Evolutionary conservation across 2,797 vertebrate genomes (phyloP).

Genomic region (Cossypha polioptera): DNA sequence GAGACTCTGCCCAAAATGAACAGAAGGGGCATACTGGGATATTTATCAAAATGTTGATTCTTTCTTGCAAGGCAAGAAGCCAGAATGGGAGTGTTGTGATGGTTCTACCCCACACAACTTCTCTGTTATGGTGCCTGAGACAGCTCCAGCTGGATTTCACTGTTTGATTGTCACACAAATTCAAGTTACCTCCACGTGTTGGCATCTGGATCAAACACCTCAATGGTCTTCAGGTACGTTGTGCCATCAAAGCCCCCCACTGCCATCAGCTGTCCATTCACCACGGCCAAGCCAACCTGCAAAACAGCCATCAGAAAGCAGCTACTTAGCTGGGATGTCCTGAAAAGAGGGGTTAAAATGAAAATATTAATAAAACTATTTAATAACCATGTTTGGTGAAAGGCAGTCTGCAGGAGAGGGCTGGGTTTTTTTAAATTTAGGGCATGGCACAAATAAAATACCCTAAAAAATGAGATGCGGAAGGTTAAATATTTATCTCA

Average conservation of each 20-base stretch:
- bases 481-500: neutral
- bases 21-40: neutral
- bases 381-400: neutral
- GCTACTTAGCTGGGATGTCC: neutral
- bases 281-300: slow-evolving; percentile 95
- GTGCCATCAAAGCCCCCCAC: slow-evolving; percentile 98
- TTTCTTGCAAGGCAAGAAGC: neutral
- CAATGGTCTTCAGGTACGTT: slow-evolving; percentile 98
- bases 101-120: neutral
- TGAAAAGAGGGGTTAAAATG: neutral
- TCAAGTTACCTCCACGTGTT: slow-evolving; percentile 94
- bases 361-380: neutral
- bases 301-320: slow-evolving; percentile 8
- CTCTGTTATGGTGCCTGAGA: neutral
- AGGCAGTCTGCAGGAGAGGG: neutral
- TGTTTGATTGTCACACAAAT: neutral
- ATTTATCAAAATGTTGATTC: neutral
- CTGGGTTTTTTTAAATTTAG: neutral
- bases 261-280: slow-evolving; percentile 98
- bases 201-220: slow-evolving; percentile 98
- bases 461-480: neutral
- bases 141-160: neutral
- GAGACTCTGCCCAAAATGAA: neutral
- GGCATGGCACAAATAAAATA: neutral
- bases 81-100: neutral